Evolutionary conservation across 2,113 vertebrate genomes (phyloP).

Genomic region (Cranoglanis bouderius): DNA sequence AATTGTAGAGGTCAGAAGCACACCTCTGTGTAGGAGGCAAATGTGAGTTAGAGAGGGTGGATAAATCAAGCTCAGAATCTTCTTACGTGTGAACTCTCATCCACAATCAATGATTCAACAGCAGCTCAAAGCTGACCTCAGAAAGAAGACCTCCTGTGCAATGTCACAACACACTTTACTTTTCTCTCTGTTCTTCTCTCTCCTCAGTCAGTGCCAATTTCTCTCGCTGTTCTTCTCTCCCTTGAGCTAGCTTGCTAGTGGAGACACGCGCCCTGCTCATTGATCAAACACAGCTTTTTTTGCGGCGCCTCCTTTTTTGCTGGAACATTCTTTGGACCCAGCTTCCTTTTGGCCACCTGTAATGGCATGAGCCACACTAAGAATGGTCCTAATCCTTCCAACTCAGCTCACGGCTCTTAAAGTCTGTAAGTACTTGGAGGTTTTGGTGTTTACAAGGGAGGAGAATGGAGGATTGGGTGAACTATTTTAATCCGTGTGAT

Average conservation of each 20-base stretch:
- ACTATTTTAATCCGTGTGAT: slow-evolving; percentile 79
- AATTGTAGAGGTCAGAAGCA: slow-evolving; percentile 55
- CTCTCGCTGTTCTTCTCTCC: slow-evolving; percentile 27
- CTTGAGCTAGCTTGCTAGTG: slow-evolving; percentile 57
- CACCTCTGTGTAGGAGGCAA: slow-evolving; percentile 15
- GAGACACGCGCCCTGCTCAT: slow-evolving; percentile 68
- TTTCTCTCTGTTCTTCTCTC: slow-evolving; percentile 32
- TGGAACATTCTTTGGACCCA: slow-evolving; percentile 62
- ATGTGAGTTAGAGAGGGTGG: slow-evolving; percentile 37
- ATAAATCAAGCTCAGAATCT: slow-evolving; percentile 67
- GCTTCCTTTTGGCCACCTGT: slow-evolving; percentile 57
- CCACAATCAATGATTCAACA: slow-evolving; percentile 61
- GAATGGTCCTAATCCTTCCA: slow-evolving; percentile 62
- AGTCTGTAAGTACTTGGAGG: slow-evolving; percentile 66
- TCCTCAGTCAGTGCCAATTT: slow-evolving; percentile 27
- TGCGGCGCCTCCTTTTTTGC: slow-evolving; percentile 55
- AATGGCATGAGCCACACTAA: slow-evolving; percentile 47
- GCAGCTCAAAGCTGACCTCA: slow-evolving; percentile 63
- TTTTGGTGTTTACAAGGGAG: slow-evolving; percentile 61
- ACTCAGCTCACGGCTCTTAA: slow-evolving; percentile 61
- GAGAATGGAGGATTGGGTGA: slow-evolving; percentile 68
- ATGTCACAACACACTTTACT: slow-evolving; percentile 66
- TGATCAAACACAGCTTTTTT: slow-evolving; percentile 72
- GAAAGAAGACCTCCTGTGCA: slow-evolving; percentile 56
- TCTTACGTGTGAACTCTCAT: slow-evolving; percentile 67